Percentiles rank a stretch among this genome's conserved stretches.
These are phyloP conservation scores for Bombus sibiricus DNA, from an alignment of 1,140 invertebrate genomes.

Conservation along the genomic window DNA sequence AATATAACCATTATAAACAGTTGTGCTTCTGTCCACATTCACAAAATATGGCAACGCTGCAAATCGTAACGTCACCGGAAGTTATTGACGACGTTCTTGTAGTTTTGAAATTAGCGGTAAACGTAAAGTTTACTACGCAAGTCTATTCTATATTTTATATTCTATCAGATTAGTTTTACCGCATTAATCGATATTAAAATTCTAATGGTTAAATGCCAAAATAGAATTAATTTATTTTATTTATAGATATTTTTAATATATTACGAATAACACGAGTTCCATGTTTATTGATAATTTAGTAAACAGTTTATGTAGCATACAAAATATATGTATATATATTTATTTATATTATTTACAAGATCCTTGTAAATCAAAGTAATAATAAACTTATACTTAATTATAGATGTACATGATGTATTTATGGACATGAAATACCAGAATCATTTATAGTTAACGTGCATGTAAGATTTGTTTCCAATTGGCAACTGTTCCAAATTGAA, in stretches of 20 bases:
- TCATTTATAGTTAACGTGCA: conserved; percentile 64
- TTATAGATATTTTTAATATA: not conserved
- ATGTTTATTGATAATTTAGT: not conserved
- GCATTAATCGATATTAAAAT: not conserved
- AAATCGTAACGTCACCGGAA: conserved; percentile 52
- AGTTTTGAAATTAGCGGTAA: conserved; percentile 22
- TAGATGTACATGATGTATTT: not conserved
- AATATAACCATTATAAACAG: conserved; percentile 61
- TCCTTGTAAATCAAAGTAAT: not conserved
- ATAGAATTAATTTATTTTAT: not conserved
- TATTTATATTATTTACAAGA: not conserved
- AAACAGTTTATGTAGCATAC: not conserved
- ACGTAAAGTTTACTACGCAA: not conserved
- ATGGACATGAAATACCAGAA: conserved; percentile 16
- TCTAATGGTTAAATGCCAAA: not conserved
- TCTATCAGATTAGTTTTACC: not conserved
- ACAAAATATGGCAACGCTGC: conserved; percentile 49
- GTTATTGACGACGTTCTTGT: not conserved
- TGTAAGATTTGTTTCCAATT: conserved; percentile 61
- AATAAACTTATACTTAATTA: not conserved
- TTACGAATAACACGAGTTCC: not conserved
- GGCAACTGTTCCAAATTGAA: conserved; percentile 77
- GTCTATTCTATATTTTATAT: not conserved
- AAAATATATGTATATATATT: not conserved
- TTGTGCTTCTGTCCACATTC: conserved; percentile 27